Conservation (phyloP, 2,888 invertebrate species). For the Charanyca ferruginea region DNA sequence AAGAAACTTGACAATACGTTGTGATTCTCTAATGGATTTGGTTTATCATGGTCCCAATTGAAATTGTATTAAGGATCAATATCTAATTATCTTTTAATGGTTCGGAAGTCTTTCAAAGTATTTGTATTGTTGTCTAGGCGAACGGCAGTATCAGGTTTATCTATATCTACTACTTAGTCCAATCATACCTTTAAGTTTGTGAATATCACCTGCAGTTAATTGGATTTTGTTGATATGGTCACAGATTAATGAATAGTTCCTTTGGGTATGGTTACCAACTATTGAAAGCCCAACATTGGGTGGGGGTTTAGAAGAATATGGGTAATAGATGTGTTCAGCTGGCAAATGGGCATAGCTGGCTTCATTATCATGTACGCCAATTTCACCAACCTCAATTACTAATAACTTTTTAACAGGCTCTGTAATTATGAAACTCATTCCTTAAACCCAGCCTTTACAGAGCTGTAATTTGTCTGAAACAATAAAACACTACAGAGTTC, state of each 20-base stretch:
- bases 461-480: conserved; percentile 5
- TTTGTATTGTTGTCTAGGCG: conserved; percentile 36
- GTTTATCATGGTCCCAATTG: conserved; percentile 19
- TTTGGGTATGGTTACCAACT: neutral
- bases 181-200: neutral
- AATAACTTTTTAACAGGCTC: neutral
- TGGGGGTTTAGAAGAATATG: conserved; percentile 1
- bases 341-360: neutral
- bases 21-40: conserved; percentile 32
- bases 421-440: neutral
- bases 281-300: neutral
- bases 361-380: neutral
- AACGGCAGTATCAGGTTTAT: conserved; percentile 23
- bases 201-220: neutral
- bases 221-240: conserved; percentile 12
- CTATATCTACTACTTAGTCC: conserved; percentile 1
- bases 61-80: conserved; percentile 32
- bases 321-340: neutral
- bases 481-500: neutral
- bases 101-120: conserved; percentile 45
- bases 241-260: too few relatives aligned
- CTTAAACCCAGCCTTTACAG: neutral
- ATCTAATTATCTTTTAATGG: conserved; percentile 48
- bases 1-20: conserved; percentile 16
- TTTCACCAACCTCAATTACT: neutral